Percentiles rank a stretch among this genome's conserved stretches.
These are phyloP conservation scores for Steromphala cineraria DNA, from an alignment of 2,888 invertebrate genomes.

Conservation along the genomic window DNA sequence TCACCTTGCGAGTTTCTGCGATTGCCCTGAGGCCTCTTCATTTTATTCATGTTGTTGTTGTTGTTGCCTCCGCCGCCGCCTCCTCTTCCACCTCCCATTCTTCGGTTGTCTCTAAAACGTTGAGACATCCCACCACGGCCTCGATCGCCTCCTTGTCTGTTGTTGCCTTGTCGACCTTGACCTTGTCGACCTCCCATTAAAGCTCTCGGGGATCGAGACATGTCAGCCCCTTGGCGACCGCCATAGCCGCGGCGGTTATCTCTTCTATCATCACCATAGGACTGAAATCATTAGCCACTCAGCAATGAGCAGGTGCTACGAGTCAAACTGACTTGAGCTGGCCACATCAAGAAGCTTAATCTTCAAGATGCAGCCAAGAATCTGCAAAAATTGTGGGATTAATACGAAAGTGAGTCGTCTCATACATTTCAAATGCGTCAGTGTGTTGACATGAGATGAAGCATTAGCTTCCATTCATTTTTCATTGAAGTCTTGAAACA, in stretches of 20 bases:
- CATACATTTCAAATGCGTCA: no score
- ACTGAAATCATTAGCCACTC: slow-evolving; percentile 8
- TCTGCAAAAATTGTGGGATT: no score
- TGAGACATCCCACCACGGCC: not conserved
- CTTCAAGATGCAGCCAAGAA: no score
- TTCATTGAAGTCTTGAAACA: no score
- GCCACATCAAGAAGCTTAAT: no score
- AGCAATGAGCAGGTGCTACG: not conserved
- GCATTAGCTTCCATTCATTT: no score
- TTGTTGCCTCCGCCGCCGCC: not conserved
- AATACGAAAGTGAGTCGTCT: no score
- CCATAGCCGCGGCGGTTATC: not conserved
- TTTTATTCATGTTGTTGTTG: not conserved
- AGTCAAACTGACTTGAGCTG: no score
- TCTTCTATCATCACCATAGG: not conserved
- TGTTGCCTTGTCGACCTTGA: slow-evolving; percentile 7
- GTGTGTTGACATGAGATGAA: no score
- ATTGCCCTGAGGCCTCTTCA: not conserved
- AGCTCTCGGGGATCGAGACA: not conserved
- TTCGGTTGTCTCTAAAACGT: no score
- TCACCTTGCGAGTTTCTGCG: slow-evolving; percentile 16
- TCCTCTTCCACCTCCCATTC: no score
- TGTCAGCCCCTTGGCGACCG: not conserved
- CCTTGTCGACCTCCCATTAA: not conserved
- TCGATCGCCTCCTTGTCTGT: not conserved